A percentile compares a stretch with the other conserved stretches of the same genome.
These are phyloP conservation scores for Drosophila teissieri DNA, from an alignment of 1,140 invertebrate genomes.

Conservation along the genomic window DNA sequence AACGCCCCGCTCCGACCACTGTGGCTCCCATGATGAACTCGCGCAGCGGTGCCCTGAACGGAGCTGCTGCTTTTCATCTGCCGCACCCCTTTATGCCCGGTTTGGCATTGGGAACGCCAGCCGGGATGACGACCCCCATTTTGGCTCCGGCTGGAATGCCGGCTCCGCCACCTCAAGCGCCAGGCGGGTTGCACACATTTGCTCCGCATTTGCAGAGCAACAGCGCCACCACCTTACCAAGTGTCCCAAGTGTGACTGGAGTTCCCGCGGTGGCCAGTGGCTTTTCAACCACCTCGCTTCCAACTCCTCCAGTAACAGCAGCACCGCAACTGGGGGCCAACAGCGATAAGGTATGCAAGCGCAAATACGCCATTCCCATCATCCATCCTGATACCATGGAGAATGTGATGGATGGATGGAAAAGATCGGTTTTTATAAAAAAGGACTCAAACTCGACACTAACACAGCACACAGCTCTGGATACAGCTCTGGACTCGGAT, in stretches of 20 bases:
- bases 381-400: constrained; percentile 78
- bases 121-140: constrained; percentile 37
- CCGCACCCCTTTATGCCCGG: constrained; percentile 28
- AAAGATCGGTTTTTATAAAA: constrained; percentile 58
- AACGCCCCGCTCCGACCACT: constrained; percentile 32
- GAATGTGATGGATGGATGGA: constrained; percentile 60
- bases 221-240: constrained; percentile 25
- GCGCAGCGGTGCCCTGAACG: constrained; percentile 48
- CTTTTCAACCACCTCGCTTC: constrained; percentile 40
- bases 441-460: constrained; percentile 56
- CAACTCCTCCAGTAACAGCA: neutral
- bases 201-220: constrained; percentile 47
- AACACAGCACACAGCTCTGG: constrained; percentile 35
- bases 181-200: constrained; percentile 51
- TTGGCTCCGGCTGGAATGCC: constrained; percentile 34
- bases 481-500: constrained; percentile 40
- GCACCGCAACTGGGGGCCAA: neutral
- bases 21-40: constrained; percentile 57
- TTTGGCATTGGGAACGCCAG: constrained; percentile 33
- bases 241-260: constrained; percentile 25
- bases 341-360: constrained; percentile 52
- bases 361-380: constrained; percentile 74
- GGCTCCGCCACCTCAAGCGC: constrained; percentile 4
- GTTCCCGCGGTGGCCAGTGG: constrained; percentile 21
- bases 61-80: constrained; percentile 45